Percentiles rank a stretch among this genome's conserved stretches.
These are phyloP conservation scores for Lepidocyrtoides sp. DNA, from an alignment of 2,888 invertebrate species.

Conservation along the genomic window DNA sequence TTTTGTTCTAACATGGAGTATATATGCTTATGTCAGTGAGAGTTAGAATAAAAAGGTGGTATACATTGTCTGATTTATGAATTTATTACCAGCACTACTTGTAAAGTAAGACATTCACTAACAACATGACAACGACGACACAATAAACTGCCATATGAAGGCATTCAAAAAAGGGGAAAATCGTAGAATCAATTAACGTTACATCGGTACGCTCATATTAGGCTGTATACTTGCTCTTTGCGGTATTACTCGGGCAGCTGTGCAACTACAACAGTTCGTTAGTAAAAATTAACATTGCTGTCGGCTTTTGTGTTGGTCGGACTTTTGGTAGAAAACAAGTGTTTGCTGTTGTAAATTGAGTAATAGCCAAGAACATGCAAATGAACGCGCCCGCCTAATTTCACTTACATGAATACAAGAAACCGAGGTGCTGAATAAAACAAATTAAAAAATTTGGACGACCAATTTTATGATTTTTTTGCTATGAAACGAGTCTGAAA, in stretches of 20 bases:
- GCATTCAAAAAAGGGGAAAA: not conserved
- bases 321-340: too few species aligned
- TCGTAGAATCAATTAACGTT: slow-evolving; percentile 1
- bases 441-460: too few species aligned
- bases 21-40: too few species aligned
- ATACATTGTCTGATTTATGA: not conserved
- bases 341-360: too few species aligned
- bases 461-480: too few species aligned
- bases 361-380: too few species aligned
- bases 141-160: not conserved
- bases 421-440: too few species aligned
- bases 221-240: not conserved
- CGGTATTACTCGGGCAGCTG: too few species aligned
- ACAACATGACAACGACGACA: not conserved
- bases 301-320: not conserved
- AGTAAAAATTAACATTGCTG: too few species aligned
- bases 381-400: not conserved
- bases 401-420: not conserved
- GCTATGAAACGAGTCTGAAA: too few species aligned
- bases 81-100: not conserved
- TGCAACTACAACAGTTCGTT: too few species aligned
- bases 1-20: too few species aligned
- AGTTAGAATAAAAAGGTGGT: not conserved
- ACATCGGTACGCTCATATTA: slow-evolving; percentile 4
- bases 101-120: not conserved